Percentiles rank a stretch among this genome's conserved stretches.
These are phyloP conservation scores for Paelopatides confundens DNA, from an alignment of 53 echinoderm and acorn worm genomes.

Conservation along the genomic window DNA sequence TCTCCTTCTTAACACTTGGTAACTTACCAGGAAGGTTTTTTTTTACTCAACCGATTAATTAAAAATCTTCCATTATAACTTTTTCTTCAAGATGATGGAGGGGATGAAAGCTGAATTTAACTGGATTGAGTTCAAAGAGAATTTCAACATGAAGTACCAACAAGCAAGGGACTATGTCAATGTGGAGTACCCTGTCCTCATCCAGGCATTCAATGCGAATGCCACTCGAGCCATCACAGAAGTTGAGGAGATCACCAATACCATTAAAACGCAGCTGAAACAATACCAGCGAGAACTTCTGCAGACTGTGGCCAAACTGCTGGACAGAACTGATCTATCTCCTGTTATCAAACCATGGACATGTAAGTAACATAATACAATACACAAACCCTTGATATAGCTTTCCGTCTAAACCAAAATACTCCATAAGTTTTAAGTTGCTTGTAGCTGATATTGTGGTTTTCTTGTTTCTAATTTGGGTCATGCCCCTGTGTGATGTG, in stretches of 20 bases:
- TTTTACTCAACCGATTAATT: not conserved
- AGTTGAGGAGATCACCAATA: slow-evolving; percentile 27
- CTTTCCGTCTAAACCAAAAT: too few species aligned
- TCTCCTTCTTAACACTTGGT: slow-evolving; percentile 10
- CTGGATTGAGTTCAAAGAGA: slow-evolving; percentile 52
- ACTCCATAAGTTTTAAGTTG: too few species aligned
- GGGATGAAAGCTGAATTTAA: slow-evolving; percentile 11
- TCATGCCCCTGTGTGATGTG: too few species aligned
- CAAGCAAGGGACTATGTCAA: slow-evolving; percentile 32
- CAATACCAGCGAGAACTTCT: not conserved
- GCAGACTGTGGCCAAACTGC: not conserved
- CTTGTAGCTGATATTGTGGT: too few species aligned
- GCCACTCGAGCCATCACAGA: slow-evolving; percentile 26
- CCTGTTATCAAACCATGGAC: slow-evolving; percentile 43
- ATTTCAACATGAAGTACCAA: slow-evolving; percentile 29
- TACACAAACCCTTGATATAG: too few species aligned
- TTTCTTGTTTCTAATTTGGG: too few species aligned
- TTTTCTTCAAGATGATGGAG: slow-evolving; percentile 27
- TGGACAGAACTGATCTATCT: slow-evolving; percentile 27
- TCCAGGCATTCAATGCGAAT: slow-evolving; percentile 28
- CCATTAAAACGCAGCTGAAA: slow-evolving; percentile 6
- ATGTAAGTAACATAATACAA: slow-evolving; percentile 6
- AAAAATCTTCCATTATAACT: not conserved
- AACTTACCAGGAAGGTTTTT: not conserved
- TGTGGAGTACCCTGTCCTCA: not conserved